These are phyloP conservation scores for Drosophila cognata DNA, from an alignment of 2,888 invertebrate species.

Conservation along the genomic window DNA sequence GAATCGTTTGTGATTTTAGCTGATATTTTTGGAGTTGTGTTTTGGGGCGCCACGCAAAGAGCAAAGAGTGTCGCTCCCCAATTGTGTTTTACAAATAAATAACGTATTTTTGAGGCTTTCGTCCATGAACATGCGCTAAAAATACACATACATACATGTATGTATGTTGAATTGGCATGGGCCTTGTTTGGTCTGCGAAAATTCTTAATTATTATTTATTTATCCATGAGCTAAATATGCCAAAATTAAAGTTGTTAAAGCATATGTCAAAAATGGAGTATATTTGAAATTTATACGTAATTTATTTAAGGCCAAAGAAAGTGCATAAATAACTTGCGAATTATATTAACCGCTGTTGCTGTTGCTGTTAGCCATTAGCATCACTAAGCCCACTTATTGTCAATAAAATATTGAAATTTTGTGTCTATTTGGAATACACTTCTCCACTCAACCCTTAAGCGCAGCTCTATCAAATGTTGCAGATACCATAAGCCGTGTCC, in stretches of 20 bases:
- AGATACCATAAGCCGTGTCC: slow-evolving; percentile 25
- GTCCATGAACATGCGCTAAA: slow-evolving; percentile 16
- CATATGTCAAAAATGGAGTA: background rate
- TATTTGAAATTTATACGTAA: too few species aligned
- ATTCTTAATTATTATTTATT: slow-evolving; percentile 1
- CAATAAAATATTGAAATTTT: slow-evolving; percentile 17
- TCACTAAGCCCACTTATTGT: slow-evolving; percentile 10
- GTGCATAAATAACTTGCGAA: background rate
- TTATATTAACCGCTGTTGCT: background rate
- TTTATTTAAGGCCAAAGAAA: background rate
- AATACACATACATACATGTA: background rate
- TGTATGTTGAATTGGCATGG: background rate
- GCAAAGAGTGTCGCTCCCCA: slow-evolving; percentile 26
- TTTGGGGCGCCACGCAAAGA: slow-evolving; percentile 20
- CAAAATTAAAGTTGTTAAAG: background rate
- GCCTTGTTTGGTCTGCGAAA: background rate
- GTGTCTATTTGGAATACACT: background rate
- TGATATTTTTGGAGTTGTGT: slow-evolving; percentile 27
- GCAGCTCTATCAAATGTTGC: slow-evolving; percentile 7
- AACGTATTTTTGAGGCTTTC: slow-evolving; percentile 10
- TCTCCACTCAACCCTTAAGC: slow-evolving; percentile 34
- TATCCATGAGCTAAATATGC: background rate
- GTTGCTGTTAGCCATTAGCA: background rate
- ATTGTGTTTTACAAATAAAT: slow-evolving; percentile 40
- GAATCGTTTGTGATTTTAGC: slow-evolving; percentile 33